These are phyloP conservation scores for Spodoptera frugiperda DNA, from an alignment of 1,140 invertebrate species.

Conservation along the genomic window DNA sequence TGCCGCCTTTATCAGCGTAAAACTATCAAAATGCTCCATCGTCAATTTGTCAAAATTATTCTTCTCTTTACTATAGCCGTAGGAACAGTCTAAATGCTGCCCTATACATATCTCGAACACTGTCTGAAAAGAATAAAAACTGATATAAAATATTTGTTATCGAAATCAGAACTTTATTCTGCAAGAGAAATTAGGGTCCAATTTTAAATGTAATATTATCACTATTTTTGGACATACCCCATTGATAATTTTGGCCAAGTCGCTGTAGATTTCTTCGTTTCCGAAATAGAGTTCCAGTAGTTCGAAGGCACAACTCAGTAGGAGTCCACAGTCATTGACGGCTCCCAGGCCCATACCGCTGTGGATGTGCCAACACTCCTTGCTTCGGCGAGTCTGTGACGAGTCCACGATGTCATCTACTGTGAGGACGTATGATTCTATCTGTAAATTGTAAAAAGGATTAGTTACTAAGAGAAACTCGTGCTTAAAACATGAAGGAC, in stretches of 20 bases:
- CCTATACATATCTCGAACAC: constrained; percentile 69
- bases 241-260: constrained; percentile 37
- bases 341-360: constrained; percentile 91
- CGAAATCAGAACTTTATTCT: background rate
- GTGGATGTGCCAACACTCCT: constrained; percentile 94
- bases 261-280: background rate
- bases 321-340: constrained; percentile 90
- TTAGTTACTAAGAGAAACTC: background rate
- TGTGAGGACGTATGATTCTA: constrained; percentile 68
- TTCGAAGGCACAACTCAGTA: constrained; percentile 40
- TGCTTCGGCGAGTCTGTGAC: constrained; percentile 91
- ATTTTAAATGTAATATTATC: background rate
- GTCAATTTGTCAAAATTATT: constrained; percentile 85
- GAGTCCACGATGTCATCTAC: constrained; percentile 96
- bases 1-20: constrained; percentile 95
- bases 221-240: background rate
- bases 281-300: constrained; percentile 34
- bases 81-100: constrained; percentile 89
- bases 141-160: background rate
- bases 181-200: background rate
- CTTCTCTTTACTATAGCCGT: constrained; percentile 76
- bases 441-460: background rate
- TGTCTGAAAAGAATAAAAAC: constrained; percentile 3
- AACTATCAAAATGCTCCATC: constrained; percentile 91
- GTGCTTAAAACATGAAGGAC: too few species aligned